Percentiles rank a stretch among this genome's conserved stretches.
Conservation (phyloP, 2,888 invertebrate species). For the Trissolcus japonicus region DNA sequence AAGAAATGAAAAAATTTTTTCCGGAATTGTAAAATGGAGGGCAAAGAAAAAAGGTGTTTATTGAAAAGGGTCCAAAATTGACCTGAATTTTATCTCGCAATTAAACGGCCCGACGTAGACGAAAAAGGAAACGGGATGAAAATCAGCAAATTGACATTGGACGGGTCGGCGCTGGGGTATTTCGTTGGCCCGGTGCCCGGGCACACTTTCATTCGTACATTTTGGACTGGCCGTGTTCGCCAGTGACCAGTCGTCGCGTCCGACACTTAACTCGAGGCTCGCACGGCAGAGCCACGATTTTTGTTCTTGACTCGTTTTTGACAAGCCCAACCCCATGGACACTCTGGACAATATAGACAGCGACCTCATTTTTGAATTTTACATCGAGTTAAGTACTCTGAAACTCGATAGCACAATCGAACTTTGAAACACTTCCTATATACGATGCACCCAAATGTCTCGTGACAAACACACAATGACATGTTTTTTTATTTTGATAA, state of each 20-base stretch:
- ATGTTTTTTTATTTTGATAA: too few relatives aligned
- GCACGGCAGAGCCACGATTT: not conserved
- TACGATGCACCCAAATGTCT: too few relatives aligned
- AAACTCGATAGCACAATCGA: not conserved
- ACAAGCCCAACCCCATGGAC: conserved; percentile 64
- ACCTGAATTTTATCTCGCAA: too few relatives aligned
- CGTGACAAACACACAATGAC: too few relatives aligned
- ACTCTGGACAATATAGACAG: conserved; percentile 68
- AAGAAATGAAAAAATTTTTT: too few relatives aligned
- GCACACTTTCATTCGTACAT: conserved; percentile 48
- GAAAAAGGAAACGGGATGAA: conserved; percentile 52
- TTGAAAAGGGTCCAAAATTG: too few relatives aligned
- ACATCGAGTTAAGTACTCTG: conserved; percentile 71
- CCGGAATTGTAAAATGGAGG: too few relatives aligned
- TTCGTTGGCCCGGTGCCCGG: conserved; percentile 50
- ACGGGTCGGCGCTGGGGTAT: conserved; percentile 62
- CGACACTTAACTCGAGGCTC: conserved; percentile 10
- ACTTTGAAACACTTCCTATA: too few relatives aligned
- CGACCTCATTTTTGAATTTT: conserved; percentile 68
- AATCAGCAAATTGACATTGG: conserved; percentile 68
- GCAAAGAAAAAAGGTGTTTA: too few relatives aligned
- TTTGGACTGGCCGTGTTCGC: conserved; percentile 52
- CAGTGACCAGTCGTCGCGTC: conserved; percentile 30
- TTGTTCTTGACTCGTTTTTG: not conserved
- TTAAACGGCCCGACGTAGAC: conserved; percentile 1